Base-by-base conservation (phyloP, 2,113 vertebrate species). In the Trogon surrucura region DNA sequence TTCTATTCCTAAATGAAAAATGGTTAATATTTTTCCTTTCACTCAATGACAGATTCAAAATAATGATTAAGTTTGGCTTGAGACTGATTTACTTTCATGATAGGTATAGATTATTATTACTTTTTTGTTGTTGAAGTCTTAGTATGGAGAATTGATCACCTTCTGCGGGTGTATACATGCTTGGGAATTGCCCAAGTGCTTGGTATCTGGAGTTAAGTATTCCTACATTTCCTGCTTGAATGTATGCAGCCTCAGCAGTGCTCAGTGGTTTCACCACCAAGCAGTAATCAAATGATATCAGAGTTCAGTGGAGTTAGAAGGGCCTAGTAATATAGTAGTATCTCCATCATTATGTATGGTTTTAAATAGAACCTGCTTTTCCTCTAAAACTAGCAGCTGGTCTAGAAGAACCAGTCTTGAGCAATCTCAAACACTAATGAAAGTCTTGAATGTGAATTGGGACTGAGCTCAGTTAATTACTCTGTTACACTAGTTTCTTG, bases 1-100 rank as follows among this genome's bases (percentile, higher is more conserved):
- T 88, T 82, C 87, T 80, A 10, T 87, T 95, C 6, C 57, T 74
- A 56, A 93, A 88, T 72, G 11, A 85, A 92, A 86, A 80, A 47
- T 36, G 11, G 65, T 80, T 70, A 54, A 92, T 71, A 62, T 58
- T 9, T 69, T 95, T 91, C 34, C 22, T 89, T 84, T 93, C 48
- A 80, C 54, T 82, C 44, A 66, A 47, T 30, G 58, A 9, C 11
- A 83, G 17, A 77, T 61, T 78, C 38, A 58, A 19, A 79, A 19
- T 47, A 84, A 67, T 30, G 4, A 38, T 75, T 79, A 75, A 79
- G 23, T 64, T 93, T 94, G 48, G 1, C n/a, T 65, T 45, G 36
- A 19, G 54, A 73, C n/a, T 56, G 2, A n/a, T 69, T 91, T 65
- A 36, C 25, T 82, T 91, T 77, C 16, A 50, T 34, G 19, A 57